Base-by-base conservation (phyloP, 2,797 vertebrate species). In the Aulostomus chinensis region DNA sequence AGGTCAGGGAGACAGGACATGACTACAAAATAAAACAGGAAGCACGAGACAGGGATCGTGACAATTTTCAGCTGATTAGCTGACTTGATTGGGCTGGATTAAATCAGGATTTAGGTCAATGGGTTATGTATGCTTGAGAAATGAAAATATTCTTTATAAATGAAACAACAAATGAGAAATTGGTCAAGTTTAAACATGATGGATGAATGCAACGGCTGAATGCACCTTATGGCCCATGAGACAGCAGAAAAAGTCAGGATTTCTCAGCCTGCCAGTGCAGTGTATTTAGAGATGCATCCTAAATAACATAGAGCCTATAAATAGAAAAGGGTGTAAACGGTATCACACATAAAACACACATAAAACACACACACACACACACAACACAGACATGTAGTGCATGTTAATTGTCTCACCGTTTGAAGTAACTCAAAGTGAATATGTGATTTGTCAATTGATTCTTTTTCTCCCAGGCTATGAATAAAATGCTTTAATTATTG, bases 371-470 rank as follows among this genome's bases (percentile, higher is more conserved):
- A 55, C 35, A 49, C 40, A 47, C 34, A 37, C 31, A 60, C 33
- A 68, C 40, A 49, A 62, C 42, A 71, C 41, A 69, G 65, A 75
- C 41, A 72, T 62, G 62, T 84, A 81, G 79, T 88, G 85, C 85
- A 89, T 92, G 82, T 83, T 83, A 89, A 89, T 85, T 81, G 80
- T 90, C 81, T 84, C 67, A 58, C 82, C 84, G 79, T 91, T 90
- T 80, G 89, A 89, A 88, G 86, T 83, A 86, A 90, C 90, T 91
- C 88, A 91, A 90, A 93, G 90, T 86, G 89, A 92, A 91, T 90
- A 78, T 91, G 84, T 90, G 87, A 93, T 92, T 93, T 92, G 88
- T 92, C 90, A 92, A 92, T 94, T 91, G 92, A 92, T 92, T 93
- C 88, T 85, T 92, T 89, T 89, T 77, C 84, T 91, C 90, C 83